Base-by-base conservation (phyloP, 2,888 invertebrate genomes). In the Iselma pallidipennis region DNA sequence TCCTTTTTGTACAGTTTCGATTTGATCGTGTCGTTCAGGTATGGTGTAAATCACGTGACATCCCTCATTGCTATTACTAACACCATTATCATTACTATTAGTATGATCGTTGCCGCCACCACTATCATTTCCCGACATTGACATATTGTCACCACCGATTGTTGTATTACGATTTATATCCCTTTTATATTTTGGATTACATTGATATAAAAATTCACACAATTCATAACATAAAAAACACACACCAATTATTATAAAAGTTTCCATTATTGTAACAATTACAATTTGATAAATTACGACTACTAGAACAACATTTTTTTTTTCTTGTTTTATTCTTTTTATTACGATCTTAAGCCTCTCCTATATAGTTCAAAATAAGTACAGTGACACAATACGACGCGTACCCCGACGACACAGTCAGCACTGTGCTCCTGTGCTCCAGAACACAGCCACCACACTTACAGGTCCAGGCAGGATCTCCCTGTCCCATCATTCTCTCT, bases 221-320 rank as follows among this genome's bases (percentile, higher is more conserved):
- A 88, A 83, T 82, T 88, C 87, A 79, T 88, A 88, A 76, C 88
- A 87, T 77, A 88, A 82, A 79, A 88, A 85, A 83, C 87, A 88
- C 78, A 88, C 84, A 71, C 88, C 88, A 73, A 88, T 83, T 75
- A 88, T 85, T 77, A 88, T 82, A 77, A 88, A 87, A 79, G 87
- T 87, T 85, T 88, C 88, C 88, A 88, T 88, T n/a, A n/a, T n/a
- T 68, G 63, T 74, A 53, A 19, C n/a, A 57, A 70, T 71, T 59
- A 48, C 23, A 7, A 52, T n/a, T n/a, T n/a, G n/a, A n/a, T n/a
- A n/a, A n/a, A n/a, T n/a, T n/a, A n/a, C n/a, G n/a, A n/a, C n/a
- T n/a, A n/a, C n/a, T n/a, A n/a, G n/a, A n/a, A n/a, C n/a, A n/a
- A n/a, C n/a, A n/a, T n/a, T 21, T 25, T 25, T 4, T 25, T 25